Conservation (phyloP, 2,113 vertebrate species). For the Takifugu flavidus region DNA sequence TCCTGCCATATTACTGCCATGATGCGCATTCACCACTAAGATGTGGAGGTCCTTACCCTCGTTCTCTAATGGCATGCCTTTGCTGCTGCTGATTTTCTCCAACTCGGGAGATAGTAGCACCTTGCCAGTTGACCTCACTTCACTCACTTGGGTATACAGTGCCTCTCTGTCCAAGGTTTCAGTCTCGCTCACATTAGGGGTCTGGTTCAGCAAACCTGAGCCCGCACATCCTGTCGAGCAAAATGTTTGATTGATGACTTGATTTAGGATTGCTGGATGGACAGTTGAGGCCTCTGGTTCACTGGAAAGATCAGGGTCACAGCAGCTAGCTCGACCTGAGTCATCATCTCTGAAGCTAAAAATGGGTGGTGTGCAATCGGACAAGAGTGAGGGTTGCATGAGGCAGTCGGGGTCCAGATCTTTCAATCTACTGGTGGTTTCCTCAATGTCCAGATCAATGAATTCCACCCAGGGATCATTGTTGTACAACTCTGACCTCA, state of each 20-base stretch:
- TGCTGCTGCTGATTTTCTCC: slow-evolving; percentile 26
- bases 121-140: slow-evolving; percentile 84
- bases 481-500: slow-evolving; percentile 81
- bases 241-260: background rate
- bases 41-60: slow-evolving; percentile 39
- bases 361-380: slow-evolving; percentile 73
- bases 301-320: slow-evolving; percentile 83
- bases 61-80: slow-evolving; percentile 38
- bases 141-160: slow-evolving; percentile 88
- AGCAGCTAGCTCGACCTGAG: slow-evolving; percentile 91
- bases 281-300: slow-evolving; percentile 45
- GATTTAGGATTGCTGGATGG: slow-evolving; percentile 17
- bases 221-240: background rate
- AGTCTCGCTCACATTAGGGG: slow-evolving; percentile 27
- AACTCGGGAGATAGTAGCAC: slow-evolving; percentile 82
- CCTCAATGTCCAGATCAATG: slow-evolving; percentile 91
- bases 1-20: slow-evolving; percentile 76
- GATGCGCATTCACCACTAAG: slow-evolving; percentile 66
- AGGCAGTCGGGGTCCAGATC: slow-evolving; percentile 81
- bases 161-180: slow-evolving; percentile 64
- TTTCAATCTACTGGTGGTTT: slow-evolving; percentile 76
- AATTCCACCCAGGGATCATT: slow-evolving; percentile 94
- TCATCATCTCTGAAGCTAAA: slow-evolving; percentile 82
- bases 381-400: slow-evolving; percentile 65
- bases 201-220: background rate